Conservation (phyloP, 2,888 invertebrate genomes). For the Adelphocoris suturalis region DNA sequence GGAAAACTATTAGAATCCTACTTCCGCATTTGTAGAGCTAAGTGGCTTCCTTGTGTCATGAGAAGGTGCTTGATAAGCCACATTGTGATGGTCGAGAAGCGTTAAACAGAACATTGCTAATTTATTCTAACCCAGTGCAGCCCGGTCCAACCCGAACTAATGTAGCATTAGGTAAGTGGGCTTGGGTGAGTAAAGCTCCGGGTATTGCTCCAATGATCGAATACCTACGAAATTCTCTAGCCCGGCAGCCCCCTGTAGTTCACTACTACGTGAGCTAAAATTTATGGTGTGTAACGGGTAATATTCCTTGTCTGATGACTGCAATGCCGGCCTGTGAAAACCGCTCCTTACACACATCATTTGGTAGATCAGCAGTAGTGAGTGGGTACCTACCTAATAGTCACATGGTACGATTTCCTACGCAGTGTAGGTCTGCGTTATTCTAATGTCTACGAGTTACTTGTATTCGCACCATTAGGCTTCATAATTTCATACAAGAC, state of each 20-base stretch:
- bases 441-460: no score
- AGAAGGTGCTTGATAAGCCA: neutral
- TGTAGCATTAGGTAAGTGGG: slow-evolving; percentile 9
- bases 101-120: slow-evolving; percentile 16
- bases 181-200: neutral
- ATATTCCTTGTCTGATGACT: neutral
- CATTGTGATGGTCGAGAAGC: neutral
- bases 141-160: slow-evolving; percentile 2
- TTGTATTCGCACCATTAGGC: no score
- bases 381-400: no score
- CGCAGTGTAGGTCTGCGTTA: no score
- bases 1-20: no score
- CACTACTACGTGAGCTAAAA: neutral
- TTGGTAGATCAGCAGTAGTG: no score
- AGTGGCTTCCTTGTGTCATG: neutral
- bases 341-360: no score
- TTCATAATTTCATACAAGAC: no score
- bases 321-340: no score
- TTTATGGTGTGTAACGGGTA: neutral
- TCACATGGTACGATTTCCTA: no score
- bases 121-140: slow-evolving; percentile 6
- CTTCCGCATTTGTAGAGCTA: neutral
- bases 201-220: neutral
- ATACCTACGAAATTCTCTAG: neutral
- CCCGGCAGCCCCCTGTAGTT: neutral